Evolutionary conservation across 1,140 invertebrate species (phyloP), one percentile per base, ranked within the genome.

Genomic region (Cherax quadricarinatus): DNA sequence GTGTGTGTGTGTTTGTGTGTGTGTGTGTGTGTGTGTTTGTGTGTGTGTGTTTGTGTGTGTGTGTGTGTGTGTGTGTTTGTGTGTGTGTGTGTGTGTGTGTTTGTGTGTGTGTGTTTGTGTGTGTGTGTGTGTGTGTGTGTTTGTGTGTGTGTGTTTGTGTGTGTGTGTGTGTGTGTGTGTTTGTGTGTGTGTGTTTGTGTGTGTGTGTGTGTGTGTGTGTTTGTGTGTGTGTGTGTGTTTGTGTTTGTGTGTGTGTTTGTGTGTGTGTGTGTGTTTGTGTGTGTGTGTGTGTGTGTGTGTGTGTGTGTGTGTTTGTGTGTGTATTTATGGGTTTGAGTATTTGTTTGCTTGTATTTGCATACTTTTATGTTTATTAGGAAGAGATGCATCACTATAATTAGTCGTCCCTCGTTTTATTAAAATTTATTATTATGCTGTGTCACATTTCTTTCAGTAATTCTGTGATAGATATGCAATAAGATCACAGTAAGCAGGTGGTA

Each of bases 241-340:
- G 3, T 60, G 30, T 2, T 0, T 41, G 30, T 2, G 30, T 41
- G 30, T 41, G 30, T 41, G 30, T 41, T n/a, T n/a, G n/a, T n/a
- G 92, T 93, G 7, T 85, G 85, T 88, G 12, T 83, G 5, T 24
- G 41, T 60, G 82, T 86, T 4, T 41, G 48, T 86, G 62, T 66
- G 16, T 66, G 62, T 66, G 62, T 66, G 62, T 66, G 62, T 66
- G 62, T 66, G 62, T 66, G 62, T 66, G 62, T 66, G 14, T 66
- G 62, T 18, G 3, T 60, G 30, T 2, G 30, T 41, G 30, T 2
- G 30, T 41, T 0, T 41, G 30, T 41, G 30, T 41, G 30, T 41
- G 30, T 41, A 41, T 41, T 41, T 41, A 41, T 41, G 30, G 0
- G 30, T 41, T 41, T 41, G 30, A 41, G 30, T 41, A 41, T 41